phyloP scores from a whole-genome alignment of 30 jellyfish, hydroid and myxozoan genomes.

The Aurelia sp. region DNA sequence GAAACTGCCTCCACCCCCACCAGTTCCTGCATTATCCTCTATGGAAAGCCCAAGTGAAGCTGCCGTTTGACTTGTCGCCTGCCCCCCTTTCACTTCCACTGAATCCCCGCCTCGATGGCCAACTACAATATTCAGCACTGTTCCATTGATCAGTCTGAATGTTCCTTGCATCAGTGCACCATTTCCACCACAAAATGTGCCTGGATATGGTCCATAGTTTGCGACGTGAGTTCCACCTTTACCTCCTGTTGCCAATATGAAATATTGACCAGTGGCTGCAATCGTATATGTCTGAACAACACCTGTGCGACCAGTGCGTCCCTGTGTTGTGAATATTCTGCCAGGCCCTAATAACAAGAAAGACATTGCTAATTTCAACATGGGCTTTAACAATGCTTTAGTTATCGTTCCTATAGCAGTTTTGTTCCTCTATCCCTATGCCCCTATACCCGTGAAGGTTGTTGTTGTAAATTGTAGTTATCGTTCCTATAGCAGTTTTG shows the following conservation, averaged over 20 bases:
- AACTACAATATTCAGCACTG: constrained; percentile 38
- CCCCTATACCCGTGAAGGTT: too few relatives aligned
- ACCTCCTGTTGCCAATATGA: constrained; percentile 64
- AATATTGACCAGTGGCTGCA: constrained; percentile 37
- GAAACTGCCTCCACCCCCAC: constrained; percentile 81
- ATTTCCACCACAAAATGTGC: constrained; percentile 66
- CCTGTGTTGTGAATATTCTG: constrained; percentile 47
- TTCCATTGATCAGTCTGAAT: constrained; percentile 39
- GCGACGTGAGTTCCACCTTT: constrained; percentile 71
- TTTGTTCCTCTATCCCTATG: too few relatives aligned
- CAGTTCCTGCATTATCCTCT: constrained; percentile 72
- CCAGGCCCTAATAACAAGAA: constrained; percentile 32
- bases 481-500: too few relatives aligned
- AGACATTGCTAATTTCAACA: too few relatives aligned
- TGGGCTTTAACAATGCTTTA: too few relatives aligned
- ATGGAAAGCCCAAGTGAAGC: constrained; percentile 38
- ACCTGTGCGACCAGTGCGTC: constrained; percentile 66
- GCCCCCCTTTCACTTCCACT: constrained; percentile 60
- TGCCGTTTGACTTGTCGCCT: constrained; percentile 62
- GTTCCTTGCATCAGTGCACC: constrained; percentile 69
- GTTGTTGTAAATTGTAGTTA: too few relatives aligned
- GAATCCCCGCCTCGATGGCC: constrained; percentile 78
- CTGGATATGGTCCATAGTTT: constrained; percentile 48
- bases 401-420: too few relatives aligned
- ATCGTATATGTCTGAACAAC: constrained; percentile 13